Evolutionary conservation across 2,888 invertebrate species (phyloP).

Genomic region (Osedax fenrisi): DNA sequence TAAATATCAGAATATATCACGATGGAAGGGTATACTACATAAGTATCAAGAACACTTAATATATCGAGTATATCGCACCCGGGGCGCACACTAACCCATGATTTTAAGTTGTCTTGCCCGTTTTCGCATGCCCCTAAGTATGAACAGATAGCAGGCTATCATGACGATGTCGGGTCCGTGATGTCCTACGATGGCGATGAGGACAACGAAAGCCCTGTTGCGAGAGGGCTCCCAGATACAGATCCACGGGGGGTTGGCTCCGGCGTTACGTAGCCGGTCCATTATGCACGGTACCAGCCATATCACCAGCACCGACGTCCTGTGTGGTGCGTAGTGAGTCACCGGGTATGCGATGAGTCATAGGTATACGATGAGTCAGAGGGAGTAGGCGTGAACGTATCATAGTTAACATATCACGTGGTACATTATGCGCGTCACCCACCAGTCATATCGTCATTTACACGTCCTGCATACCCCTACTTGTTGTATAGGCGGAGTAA

Average conservation of each 20-base stretch:
- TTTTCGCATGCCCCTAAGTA: constrained; percentile 3
- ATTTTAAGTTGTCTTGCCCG: background rate
- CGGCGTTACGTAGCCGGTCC: constrained; percentile 38
- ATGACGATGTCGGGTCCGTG: constrained; percentile 41
- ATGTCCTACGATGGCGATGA: constrained; percentile 44
- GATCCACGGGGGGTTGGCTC: constrained; percentile 35
- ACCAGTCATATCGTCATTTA: too few species aligned
- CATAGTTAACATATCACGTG: too few species aligned
- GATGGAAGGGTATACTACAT: too few species aligned
- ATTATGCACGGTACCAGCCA: constrained; percentile 43
- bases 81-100: background rate
- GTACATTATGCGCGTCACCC: too few species aligned
- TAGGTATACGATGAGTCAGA: background rate
- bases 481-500: too few species aligned
- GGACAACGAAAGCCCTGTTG: constrained; percentile 43
- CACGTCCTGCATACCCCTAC: too few species aligned
- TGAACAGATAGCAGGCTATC: background rate
- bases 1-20: too few species aligned
- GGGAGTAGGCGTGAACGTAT: background rate
- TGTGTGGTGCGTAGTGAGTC: constrained; percentile 33
- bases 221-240: constrained; percentile 44
- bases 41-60: too few species aligned
- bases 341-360: background rate
- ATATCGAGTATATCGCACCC: too few species aligned
- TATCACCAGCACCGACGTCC: constrained; percentile 40